Conservation (phyloP, 2,888 invertebrate species). For the Drosophila limbata region DNA sequence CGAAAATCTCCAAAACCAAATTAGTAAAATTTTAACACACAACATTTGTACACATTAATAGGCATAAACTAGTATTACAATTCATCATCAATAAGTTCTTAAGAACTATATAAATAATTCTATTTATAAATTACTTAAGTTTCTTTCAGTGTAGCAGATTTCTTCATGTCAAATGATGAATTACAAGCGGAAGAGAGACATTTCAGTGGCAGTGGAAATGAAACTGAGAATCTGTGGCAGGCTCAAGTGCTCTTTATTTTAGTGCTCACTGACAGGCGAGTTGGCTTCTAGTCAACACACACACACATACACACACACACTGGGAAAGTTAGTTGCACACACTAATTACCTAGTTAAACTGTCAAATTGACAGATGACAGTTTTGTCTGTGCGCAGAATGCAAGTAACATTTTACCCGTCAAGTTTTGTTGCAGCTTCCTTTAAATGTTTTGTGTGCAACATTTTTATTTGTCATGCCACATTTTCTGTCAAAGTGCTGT, state of each 20-base stretch:
- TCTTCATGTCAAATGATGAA: slow-evolving; percentile 82
- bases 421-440: slow-evolving; percentile 51
- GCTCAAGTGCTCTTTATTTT: slow-evolving; percentile 73
- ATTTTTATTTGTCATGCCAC: slow-evolving; percentile 74
- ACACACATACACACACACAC: slow-evolving; percentile 16
- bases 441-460: slow-evolving; percentile 49
- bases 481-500: slow-evolving; percentile 72
- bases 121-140: no score
- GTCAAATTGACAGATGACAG: slow-evolving; percentile 84
- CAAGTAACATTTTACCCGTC: slow-evolving; percentile 70
- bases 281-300: slow-evolving; percentile 32
- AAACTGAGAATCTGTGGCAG: slow-evolving; percentile 66
- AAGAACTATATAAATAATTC: no score
- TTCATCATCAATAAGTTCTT: no score
- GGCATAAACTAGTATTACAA: no score
- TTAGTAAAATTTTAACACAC: no score
- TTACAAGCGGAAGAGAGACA: slow-evolving; percentile 84
- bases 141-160: slow-evolving; percentile 9
- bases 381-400: slow-evolving; percentile 65
- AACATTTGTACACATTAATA: no score
- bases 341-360: slow-evolving; percentile 83
- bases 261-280: slow-evolving; percentile 71
- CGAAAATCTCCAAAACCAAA: no score
- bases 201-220: slow-evolving; percentile 67
- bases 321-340: slow-evolving; percentile 54